These are phyloP conservation scores for Bombus confusus DNA, from an alignment of 1,140 invertebrate species.

Conservation along the genomic window DNA sequence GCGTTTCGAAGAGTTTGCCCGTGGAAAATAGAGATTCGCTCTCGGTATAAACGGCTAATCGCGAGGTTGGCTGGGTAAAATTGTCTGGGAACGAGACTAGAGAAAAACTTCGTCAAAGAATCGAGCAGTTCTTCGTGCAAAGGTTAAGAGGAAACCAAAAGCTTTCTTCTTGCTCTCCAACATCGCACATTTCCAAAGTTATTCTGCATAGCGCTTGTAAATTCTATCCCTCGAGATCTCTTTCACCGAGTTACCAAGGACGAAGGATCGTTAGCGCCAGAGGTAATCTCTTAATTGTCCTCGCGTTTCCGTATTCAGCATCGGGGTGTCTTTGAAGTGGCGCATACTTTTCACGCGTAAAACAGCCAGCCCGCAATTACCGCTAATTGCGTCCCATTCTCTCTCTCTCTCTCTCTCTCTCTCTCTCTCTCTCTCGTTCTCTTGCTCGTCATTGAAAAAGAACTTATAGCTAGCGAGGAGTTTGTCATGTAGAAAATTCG, in stretches of 20 bases:
- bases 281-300: background rate
- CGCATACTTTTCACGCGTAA: background rate
- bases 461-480: background rate
- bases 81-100: too few relatives aligned
- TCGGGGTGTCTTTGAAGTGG: background rate
- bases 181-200: too few relatives aligned
- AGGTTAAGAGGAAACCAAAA: too few relatives aligned
- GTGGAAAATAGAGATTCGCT: too few relatives aligned
- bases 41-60: too few relatives aligned
- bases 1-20: too few relatives aligned
- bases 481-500: conserved; percentile 20
- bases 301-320: background rate
- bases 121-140: too few relatives aligned
- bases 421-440: too few relatives aligned
- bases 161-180: too few relatives aligned
- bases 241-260: background rate
- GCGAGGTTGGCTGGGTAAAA: too few relatives aligned
- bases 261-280: background rate
- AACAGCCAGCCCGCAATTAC: conserved; percentile 7
- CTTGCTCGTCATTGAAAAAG: background rate
- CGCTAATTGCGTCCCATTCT: conserved; percentile 10
- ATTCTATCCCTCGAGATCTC: background rate
- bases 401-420: background rate
- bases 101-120: too few relatives aligned
- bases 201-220: too few relatives aligned